phyloP scores from a whole-genome alignment of 2,888 invertebrate genomes.

The Trilocha varians region DNA sequence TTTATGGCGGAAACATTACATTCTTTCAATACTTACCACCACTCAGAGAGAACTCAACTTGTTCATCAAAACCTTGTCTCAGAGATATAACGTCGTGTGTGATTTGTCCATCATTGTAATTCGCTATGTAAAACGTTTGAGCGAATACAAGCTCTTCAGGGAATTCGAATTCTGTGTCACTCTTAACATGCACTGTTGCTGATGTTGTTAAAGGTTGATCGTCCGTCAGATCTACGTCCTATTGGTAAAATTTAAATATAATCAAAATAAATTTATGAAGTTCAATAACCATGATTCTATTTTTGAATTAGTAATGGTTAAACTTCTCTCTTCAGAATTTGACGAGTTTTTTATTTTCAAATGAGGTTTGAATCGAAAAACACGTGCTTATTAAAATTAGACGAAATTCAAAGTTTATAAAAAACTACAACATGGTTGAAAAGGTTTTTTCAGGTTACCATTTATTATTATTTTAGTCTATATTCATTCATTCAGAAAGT shows the following conservation, averaged over 20 bases:
- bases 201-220: slow-evolving; percentile 30
- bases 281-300: too few species aligned
- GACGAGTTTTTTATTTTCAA: too few species aligned
- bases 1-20: background rate
- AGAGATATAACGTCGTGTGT: slow-evolving; percentile 36
- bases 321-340: too few species aligned
- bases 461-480: too few species aligned
- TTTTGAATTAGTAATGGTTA: too few species aligned
- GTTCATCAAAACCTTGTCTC: slow-evolving; percentile 41
- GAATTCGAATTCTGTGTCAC: slow-evolving; percentile 44
- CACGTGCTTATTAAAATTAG: too few species aligned
- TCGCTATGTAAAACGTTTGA: slow-evolving; percentile 50
- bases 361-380: too few species aligned
- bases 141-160: slow-evolving; percentile 61
- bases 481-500: too few species aligned
- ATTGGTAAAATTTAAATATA: slow-evolving; percentile 5
- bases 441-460: too few species aligned
- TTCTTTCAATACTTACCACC: slow-evolving; percentile 32
- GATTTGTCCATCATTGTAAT: slow-evolving; percentile 41
- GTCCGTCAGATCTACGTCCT: slow-evolving; percentile 52
- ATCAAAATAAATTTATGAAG: too few species aligned
- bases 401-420: too few species aligned
- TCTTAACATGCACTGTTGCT: slow-evolving; percentile 40
- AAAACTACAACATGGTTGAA: too few species aligned
- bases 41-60: slow-evolving; percentile 39